These are phyloP conservation scores for Sceloporus tristichus DNA, from an alignment of 2,113 vertebrate genomes.

Conservation along the genomic window DNA sequence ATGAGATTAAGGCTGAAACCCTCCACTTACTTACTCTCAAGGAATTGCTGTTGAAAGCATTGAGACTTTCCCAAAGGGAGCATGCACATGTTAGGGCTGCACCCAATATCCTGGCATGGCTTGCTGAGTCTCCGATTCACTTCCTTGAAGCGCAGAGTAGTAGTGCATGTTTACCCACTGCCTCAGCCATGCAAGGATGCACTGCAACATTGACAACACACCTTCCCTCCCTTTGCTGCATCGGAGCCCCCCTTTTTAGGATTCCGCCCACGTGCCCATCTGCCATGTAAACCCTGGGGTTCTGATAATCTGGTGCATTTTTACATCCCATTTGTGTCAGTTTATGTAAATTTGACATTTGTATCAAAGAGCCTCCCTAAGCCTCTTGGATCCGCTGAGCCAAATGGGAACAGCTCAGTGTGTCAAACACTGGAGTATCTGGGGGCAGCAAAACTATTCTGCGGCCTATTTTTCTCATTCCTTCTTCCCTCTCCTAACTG, in stretches of 20 bases:
- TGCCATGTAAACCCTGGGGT: constrained; percentile 16
- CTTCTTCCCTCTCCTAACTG: background rate
- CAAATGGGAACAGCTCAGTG: constrained; percentile 18
- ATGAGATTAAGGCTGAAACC: background rate
- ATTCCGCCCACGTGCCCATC: constrained; percentile 18
- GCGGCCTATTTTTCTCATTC: background rate
- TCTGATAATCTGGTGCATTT: constrained; percentile 35
- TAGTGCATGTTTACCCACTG: background rate
- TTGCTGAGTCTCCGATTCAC: background rate
- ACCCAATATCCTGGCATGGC: too few species aligned
- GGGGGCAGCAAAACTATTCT: background rate
- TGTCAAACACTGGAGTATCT: background rate
- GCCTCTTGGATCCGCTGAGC: constrained; percentile 18
- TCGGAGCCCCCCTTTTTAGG: background rate
- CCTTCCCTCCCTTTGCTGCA: background rate
- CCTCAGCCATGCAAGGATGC: background rate
- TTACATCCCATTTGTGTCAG: constrained; percentile 23
- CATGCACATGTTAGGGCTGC: background rate
- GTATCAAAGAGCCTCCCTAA: constrained; percentile 30
- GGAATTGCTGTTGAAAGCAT: background rate
- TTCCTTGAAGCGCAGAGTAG: too few species aligned
- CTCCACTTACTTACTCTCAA: background rate
- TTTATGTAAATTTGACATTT: constrained; percentile 43
- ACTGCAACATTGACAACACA: background rate
- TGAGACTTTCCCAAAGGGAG: background rate